Evolutionary conservation across 1,140 invertebrate genomes (phyloP).

Genomic region (Campoletis sonorensis): DNA sequence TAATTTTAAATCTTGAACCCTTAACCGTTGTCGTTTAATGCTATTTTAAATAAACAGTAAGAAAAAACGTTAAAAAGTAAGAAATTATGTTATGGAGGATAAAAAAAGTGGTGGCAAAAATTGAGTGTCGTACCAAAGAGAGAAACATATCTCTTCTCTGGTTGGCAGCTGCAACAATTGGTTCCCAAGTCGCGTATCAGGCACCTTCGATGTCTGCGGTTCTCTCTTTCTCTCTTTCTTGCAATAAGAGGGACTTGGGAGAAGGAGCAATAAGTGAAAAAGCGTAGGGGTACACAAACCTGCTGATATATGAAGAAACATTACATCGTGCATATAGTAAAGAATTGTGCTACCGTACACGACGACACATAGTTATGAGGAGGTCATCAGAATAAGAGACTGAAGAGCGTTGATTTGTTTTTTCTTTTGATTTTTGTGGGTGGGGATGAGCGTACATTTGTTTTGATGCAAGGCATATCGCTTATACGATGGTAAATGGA

Average conservation of each 20-base stretch:
- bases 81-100: not conserved
- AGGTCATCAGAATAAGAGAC: slow-evolving; percentile 61
- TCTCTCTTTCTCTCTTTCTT: slow-evolving; percentile 17
- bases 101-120: not conserved
- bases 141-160: slow-evolving; percentile 50
- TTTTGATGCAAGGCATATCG: slow-evolving; percentile 38
- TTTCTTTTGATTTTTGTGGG: slow-evolving; percentile 41
- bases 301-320: slow-evolving; percentile 69
- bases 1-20: not conserved
- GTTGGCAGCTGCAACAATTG: slow-evolving; percentile 59
- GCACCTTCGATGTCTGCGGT: slow-evolving; percentile 42
- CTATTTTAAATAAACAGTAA: not conserved
- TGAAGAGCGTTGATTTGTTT: slow-evolving; percentile 22
- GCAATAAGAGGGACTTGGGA: not conserved
- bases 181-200: slow-evolving; percentile 73
- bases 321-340: slow-evolving; percentile 50
- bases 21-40: too few species aligned
- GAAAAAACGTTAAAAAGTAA: not conserved
- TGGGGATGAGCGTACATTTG: slow-evolving; percentile 58
- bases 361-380: slow-evolving; percentile 67
- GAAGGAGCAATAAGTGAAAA: slow-evolving; percentile 42
- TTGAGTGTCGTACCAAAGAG: not conserved
- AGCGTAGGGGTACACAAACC: slow-evolving; percentile 7
- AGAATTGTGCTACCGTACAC: slow-evolving; percentile 59
- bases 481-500: not conserved